These are phyloP conservation scores for Stictonetta naevosa DNA, from an alignment of 2,113 vertebrate genomes.

Conservation along the genomic window DNA sequence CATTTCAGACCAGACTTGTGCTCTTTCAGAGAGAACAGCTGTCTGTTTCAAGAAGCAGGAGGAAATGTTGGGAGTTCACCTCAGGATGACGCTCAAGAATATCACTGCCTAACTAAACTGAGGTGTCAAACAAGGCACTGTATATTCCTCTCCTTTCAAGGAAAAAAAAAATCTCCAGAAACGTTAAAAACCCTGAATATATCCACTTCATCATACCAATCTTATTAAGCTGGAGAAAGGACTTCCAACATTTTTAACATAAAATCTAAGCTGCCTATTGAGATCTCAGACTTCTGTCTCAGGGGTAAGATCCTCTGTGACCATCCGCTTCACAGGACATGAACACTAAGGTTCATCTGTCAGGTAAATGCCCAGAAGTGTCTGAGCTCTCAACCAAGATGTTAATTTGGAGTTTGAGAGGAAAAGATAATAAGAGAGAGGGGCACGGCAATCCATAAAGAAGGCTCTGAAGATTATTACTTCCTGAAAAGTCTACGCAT, in stretches of 20 bases:
- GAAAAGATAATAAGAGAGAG: background rate
- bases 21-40: accelerated
- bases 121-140: background rate
- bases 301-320: background rate
- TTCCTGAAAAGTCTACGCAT: background rate
- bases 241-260: background rate
- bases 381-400: background rate
- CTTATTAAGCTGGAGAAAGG: background rate
- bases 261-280: background rate
- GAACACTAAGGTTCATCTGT: background rate
- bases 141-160: background rate
- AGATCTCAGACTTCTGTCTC: background rate
- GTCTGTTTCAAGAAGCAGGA: background rate
- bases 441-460: background rate
- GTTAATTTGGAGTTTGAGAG: background rate
- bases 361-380: background rate
- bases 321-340: background rate
- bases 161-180: background rate
- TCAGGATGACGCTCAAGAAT: background rate
- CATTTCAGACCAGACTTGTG: background rate
- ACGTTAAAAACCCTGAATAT: background rate
- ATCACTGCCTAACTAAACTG: background rate
- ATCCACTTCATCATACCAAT: background rate
- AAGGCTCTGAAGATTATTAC: background rate
- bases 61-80: background rate